These are phyloP conservation scores for Malaclemys terrapin DNA, from an alignment of 2,113 vertebrate genomes.

Conservation along the genomic window DNA sequence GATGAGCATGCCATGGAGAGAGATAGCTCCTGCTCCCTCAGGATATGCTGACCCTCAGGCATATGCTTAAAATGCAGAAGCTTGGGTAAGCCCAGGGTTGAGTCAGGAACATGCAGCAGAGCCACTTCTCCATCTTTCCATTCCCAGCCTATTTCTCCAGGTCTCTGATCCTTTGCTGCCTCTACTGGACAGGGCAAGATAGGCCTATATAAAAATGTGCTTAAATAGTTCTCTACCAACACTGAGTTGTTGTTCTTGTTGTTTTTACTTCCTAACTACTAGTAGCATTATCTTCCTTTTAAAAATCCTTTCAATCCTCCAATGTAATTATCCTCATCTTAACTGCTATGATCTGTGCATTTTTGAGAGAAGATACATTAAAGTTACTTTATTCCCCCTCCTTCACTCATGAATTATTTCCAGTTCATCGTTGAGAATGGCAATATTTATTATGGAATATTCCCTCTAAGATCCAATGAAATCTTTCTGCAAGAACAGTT, in stretches of 20 bases:
- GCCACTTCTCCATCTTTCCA: background rate
- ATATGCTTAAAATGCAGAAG: no score
- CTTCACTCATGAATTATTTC: background rate
- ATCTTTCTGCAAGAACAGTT: background rate
- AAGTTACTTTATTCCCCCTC: background rate
- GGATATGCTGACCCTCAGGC: background rate
- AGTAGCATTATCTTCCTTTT: background rate
- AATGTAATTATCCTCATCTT: background rate
- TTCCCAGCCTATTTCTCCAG: background rate
- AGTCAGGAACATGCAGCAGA: background rate
- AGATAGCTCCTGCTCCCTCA: background rate
- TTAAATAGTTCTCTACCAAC: background rate
- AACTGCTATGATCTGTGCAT: background rate
- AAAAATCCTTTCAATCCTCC: background rate
- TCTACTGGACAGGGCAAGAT: background rate
- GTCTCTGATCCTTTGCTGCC: accelerated
- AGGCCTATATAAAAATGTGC: background rate
- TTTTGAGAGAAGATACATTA: background rate
- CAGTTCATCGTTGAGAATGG: background rate
- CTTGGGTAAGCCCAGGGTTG: background rate
- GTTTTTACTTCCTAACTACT: background rate
- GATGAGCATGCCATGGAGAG: background rate
- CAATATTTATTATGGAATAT: background rate
- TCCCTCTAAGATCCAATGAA: background rate
- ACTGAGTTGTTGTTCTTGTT: background rate